Conservation (phyloP, 1,140 invertebrate species). For the Atopsyche davidsoni region DNA sequence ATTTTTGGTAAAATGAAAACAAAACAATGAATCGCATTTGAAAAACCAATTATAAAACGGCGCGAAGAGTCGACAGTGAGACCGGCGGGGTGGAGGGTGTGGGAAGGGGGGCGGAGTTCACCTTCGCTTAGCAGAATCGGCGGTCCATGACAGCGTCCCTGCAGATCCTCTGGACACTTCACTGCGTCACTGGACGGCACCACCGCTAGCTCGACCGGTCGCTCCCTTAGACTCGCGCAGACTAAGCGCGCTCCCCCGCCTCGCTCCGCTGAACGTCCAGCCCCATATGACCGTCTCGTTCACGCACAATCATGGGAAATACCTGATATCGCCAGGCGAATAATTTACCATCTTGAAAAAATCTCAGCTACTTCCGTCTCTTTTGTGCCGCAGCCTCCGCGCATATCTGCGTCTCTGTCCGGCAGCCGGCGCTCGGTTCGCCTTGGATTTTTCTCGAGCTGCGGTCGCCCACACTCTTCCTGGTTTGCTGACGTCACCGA, state of each 20-base stretch:
- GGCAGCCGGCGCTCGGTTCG: slow-evolving; percentile 11
- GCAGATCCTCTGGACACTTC: not conserved
- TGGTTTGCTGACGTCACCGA: slow-evolving; percentile 24
- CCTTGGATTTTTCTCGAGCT: slow-evolving; percentile 26
- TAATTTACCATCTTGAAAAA: slow-evolving; percentile 29
- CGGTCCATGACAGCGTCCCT: slow-evolving; percentile 15
- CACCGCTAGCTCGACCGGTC: slow-evolving; percentile 20
- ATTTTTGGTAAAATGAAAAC: no score
- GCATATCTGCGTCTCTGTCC: slow-evolving; percentile 11
- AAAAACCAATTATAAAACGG: no score
- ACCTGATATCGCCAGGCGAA: slow-evolving; percentile 30
- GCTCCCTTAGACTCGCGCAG: slow-evolving; percentile 22
- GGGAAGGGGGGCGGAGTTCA: no score
- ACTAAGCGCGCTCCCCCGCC: slow-evolving; percentile 17
- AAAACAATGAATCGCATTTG: no score
- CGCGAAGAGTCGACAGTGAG: no score
- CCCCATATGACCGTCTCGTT: slow-evolving; percentile 23
- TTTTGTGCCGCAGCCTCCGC: slow-evolving; percentile 6
- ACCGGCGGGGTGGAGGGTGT: no score
- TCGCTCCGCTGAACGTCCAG: slow-evolving; percentile 12
- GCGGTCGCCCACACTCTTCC: slow-evolving; percentile 16
- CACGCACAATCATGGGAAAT: slow-evolving; percentile 31
- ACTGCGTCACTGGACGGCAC: slow-evolving; percentile 6
- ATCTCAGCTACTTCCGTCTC: slow-evolving; percentile 19
- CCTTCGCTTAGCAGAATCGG: no score